Base-by-base conservation (phyloP, 1,140 invertebrate species). In the Daktulosphaira vitifoliae region DNA sequence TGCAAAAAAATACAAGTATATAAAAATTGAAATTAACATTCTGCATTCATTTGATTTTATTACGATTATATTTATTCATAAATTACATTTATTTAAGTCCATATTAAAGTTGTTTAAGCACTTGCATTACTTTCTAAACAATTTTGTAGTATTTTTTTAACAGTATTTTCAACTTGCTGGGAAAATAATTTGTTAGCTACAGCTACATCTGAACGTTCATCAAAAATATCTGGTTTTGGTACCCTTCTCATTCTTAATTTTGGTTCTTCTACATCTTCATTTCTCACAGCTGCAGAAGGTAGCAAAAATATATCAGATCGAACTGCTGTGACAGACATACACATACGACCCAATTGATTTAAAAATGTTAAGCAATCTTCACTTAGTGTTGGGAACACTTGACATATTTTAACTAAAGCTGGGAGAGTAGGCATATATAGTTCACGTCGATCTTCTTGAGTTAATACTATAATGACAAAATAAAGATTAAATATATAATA, bases 331-430 rank as follows among this genome's bases (percentile, higher is more conserved):
- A 93, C 88, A 4, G 90, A 91, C 69, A 88, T 81, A 68, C 88
- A 89, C 52, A 96, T 86, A 68, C 89, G 80, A 7, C 88, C 92
- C 23, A 96, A 76, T 74, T 94, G 91, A 70, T 92, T 80, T 37
- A 97, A 73, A 11, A 98, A 78, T 18, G 84, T 84, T 0, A 89
- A 84, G 7, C 89, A 87, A 71, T 97, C 94, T 67, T 96, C 92
- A 29, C 88, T 83, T 2, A 97, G 78, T 2, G 92, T 90, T 22
- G 95, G 95, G 76, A 97, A 97, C 0, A 92, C 92, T 67, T 86
- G 81, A 71, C 90, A 92, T 68, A 97, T 90, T 39, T 88, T 77
- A 1, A 91, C 86, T 22, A 97, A 76, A 0, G 90, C 87, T 37
- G 90, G 88, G 39, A 97, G 74, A 6, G 90, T 83, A 15, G 88